phyloP scores from a whole-genome alignment of 2,113 vertebrate genomes.

The Pica pica region DNA sequence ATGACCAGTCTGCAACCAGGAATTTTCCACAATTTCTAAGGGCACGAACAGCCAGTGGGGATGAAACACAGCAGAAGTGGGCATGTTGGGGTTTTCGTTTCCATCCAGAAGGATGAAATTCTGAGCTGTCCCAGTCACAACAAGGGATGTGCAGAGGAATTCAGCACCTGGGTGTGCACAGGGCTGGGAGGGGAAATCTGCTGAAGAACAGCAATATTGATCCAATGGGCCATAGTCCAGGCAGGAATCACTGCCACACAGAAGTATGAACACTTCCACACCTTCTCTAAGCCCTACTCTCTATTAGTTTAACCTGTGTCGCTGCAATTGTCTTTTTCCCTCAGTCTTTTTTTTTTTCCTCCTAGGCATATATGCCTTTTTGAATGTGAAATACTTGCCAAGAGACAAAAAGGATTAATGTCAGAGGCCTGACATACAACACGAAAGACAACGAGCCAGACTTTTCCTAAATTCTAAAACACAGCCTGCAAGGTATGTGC shows the following conservation, averaged over 20 bases:
- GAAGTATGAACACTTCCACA: not conserved
- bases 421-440: not conserved
- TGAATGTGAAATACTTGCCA: slow-evolving; percentile 18
- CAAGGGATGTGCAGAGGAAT: not conserved
- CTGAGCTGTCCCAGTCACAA: not conserved
- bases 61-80: not conserved
- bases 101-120: not conserved
- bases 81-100: not conserved
- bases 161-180: not conserved
- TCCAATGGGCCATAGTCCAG: not conserved
- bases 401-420: not conserved
- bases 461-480: slow-evolving; percentile 1
- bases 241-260: not conserved
- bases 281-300: not conserved
- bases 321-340: not conserved
- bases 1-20: not conserved
- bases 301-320: slow-evolving; percentile 18
- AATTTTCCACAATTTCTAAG: not conserved
- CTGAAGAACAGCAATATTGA: not conserved
- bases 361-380: not conserved
- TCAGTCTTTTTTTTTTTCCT: fast-evolving
- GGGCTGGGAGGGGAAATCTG: not conserved
- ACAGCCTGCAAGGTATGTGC: not conserved
- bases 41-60: not conserved
- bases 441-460: not conserved